These are phyloP conservation scores for Campoplex nolae DNA, from an alignment of 2,888 invertebrate genomes.

Conservation along the genomic window DNA sequence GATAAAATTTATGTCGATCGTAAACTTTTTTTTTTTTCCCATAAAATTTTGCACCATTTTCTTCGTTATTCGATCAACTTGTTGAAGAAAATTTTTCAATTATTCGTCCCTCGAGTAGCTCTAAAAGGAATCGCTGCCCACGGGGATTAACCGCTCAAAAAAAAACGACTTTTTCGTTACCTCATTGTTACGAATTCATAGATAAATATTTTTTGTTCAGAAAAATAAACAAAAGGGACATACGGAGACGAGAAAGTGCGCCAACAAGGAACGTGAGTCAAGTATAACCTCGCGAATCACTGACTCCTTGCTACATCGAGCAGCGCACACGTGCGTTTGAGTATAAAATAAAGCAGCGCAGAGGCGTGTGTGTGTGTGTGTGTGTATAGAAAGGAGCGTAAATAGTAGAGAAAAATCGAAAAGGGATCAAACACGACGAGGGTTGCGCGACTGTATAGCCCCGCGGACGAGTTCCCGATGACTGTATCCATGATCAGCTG, in stretches of 20 bases:
- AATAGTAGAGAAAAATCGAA: conserved; percentile 40
- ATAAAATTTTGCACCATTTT: neutral
- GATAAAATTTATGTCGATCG: no score
- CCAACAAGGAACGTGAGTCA: conserved; percentile 16
- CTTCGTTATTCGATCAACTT: neutral
- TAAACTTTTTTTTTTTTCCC: no score
- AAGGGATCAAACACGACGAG: conserved; percentile 28
- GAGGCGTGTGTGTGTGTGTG: neutral
- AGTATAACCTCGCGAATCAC: conserved; percentile 36
- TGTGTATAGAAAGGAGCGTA: conserved; percentile 1
- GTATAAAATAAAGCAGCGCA: conserved; percentile 46
- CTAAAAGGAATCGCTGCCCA: neutral
- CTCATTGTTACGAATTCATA: neutral
- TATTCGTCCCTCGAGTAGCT: neutral
- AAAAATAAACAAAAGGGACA: neutral
- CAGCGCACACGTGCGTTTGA: conserved; percentile 39
- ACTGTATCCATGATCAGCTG: conserved; percentile 48
- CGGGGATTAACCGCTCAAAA: neutral
- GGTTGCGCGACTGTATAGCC: neutral
- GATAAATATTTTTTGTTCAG: neutral
- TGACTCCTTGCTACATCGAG: conserved; percentile 23
- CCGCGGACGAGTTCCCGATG: conserved; percentile 35
- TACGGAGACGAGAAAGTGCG: neutral
- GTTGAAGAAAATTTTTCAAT: neutral
- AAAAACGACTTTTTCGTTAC: neutral